Percentiles rank a stretch among this genome's conserved stretches.
Evolutionary conservation across 2,888 invertebrate species (phyloP).

Genomic region (Dioctria rufipes): DNA sequence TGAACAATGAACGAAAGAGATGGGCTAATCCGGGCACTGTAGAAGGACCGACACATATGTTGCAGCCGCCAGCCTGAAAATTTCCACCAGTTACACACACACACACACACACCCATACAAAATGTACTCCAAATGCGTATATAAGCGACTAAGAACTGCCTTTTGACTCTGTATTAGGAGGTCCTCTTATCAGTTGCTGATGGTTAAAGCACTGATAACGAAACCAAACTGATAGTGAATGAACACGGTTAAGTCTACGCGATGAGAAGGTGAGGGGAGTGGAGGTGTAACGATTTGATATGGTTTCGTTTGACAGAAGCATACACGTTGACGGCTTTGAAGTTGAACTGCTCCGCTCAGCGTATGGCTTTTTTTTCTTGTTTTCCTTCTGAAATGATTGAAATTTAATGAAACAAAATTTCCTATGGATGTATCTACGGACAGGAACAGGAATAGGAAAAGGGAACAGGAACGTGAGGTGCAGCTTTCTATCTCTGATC

Average conservation of each 20-base stretch:
- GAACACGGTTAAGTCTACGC: background rate
- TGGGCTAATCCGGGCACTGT: background rate
- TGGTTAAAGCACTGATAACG: conserved; percentile 57
- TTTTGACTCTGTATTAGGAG: conserved; percentile 55
- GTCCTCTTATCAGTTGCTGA: conserved; percentile 58
- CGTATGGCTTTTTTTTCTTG: conserved; percentile 15
- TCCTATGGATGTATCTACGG: conserved; percentile 14
- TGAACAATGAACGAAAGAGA: conserved; percentile 23
- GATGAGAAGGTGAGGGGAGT: conserved; percentile 4
- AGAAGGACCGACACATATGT: background rate
- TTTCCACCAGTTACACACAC: conserved; percentile 7
- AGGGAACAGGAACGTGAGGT: background rate
- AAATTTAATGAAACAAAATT: conserved; percentile 55
- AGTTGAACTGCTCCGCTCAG: conserved; percentile 39
- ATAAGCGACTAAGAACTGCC: conserved; percentile 55
- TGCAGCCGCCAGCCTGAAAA: background rate
- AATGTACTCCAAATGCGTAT: conserved; percentile 45
- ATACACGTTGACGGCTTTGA: conserved; percentile 49
- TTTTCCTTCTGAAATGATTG: conserved; percentile 47
- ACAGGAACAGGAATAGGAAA: background rate
- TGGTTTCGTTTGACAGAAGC: conserved; percentile 49
- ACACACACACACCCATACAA: background rate
- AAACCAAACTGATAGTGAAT: conserved; percentile 52
- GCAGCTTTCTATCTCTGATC: conserved; percentile 4
- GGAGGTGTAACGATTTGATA: conserved; percentile 37